Base-by-base conservation (phyloP, 2,113 vertebrate genomes). In the Peucedramus taeniatus region DNA sequence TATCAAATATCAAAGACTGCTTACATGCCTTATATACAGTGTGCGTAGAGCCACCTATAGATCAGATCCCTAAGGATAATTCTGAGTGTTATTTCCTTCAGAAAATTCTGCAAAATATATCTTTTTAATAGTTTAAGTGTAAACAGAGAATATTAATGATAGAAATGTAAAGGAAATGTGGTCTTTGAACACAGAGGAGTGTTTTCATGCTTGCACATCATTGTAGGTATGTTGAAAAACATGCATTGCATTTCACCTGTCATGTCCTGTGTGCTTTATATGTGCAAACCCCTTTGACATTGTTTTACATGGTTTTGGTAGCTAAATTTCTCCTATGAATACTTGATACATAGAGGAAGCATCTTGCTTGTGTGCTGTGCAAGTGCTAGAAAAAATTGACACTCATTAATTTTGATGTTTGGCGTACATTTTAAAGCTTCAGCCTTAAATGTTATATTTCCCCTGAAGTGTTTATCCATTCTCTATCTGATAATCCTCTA, bases 1-100 rank as follows among this genome's bases (percentile, higher is more conserved):
- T 90, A 66, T 90, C 70, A 69, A 89, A 92, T 93, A 95, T 94
- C 91, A 90, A 93, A 90, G 92, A 30, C 11, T 61, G 15, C 45
- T 93, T 80, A 39, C 50, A 30, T 83, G 39, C 71, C n/a, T 90
- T 40, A 74, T 74, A 35, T 35, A 59, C 28, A 51, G 22, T 39
- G 37, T 80, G 26, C 50, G 30, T 40, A 53, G 72, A 92, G 72
- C 61, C 37, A 87, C 61, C 53, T 82, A 39, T 76, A 84, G 37
- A 87, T 76, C 44, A 69, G 37, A 51, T 64, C 53, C 53, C 50
- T 90, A 47, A 74, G 18, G 47, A 39, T 24, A 86, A 68, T 83
- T 92, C 12, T 89, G 28, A 44, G 27, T 81, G 47, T 39, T 91
- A 11, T 71, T 85, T 56, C 33, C 24, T 94, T 95, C 59, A 40